These are phyloP conservation scores for Acromyrmex charruanus DNA, from an alignment of 1,140 invertebrate species.

Conservation along the genomic window DNA sequence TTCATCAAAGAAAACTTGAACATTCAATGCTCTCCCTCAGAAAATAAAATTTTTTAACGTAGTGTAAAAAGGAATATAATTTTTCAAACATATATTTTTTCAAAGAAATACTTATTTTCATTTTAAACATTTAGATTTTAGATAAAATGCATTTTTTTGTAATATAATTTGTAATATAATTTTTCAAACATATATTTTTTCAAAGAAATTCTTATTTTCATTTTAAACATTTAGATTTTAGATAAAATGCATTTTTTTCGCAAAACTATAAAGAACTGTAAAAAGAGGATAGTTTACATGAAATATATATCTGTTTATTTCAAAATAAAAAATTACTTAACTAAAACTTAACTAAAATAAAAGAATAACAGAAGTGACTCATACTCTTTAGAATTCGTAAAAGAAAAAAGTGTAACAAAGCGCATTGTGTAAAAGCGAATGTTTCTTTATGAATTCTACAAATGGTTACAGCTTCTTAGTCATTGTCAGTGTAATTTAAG, in stretches of 20 bases:
- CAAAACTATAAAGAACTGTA: neutral
- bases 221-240: neutral
- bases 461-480: neutral
- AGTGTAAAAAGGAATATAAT: neutral
- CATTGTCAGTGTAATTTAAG: neutral
- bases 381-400: neutral
- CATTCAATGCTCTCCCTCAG: neutral
- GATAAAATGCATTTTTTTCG: neutral
- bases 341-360: neutral
- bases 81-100: neutral
- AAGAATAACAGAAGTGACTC: neutral
- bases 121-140: neutral
- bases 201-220: neutral
- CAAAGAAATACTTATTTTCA: neutral
- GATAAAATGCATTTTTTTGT: neutral
- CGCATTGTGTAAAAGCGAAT: neutral
- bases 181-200: neutral
- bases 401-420: neutral
- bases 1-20: neutral
- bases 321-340: neutral
- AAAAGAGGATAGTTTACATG: neutral
- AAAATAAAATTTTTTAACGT: neutral
- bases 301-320: neutral
- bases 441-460: neutral
- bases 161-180: neutral